These are phyloP conservation scores for Blera fallax DNA, from an alignment of 2,888 invertebrate genomes.

Conservation along the genomic window DNA sequence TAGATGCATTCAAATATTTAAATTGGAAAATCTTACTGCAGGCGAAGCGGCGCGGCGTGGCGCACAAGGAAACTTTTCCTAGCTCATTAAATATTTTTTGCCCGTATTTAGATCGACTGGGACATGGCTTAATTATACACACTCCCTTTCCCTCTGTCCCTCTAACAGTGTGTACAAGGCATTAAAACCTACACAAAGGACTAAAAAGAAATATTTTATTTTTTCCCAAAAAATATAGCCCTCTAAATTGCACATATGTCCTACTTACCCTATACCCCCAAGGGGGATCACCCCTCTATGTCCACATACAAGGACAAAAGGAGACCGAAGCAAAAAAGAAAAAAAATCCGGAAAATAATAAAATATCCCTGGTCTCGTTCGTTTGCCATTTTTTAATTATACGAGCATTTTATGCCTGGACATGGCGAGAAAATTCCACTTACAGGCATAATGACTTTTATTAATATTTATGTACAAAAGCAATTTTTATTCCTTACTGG, in stretches of 20 bases:
- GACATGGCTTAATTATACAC: slow-evolving; percentile 57
- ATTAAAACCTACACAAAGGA: slow-evolving; percentile 4
- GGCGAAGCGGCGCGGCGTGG: not conserved
- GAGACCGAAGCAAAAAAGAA: not conserved
- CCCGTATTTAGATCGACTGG: slow-evolving; percentile 55
- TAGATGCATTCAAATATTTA: slow-evolving; percentile 69
- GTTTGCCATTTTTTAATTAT: slow-evolving; percentile 64
- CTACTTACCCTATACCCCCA: not conserved
- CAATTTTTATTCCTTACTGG: slow-evolving; percentile 64
- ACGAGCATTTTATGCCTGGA: slow-evolving; percentile 60
- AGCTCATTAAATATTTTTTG: slow-evolving; percentile 50
- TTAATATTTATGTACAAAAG: slow-evolving; percentile 69
- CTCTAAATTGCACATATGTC: slow-evolving; percentile 56
- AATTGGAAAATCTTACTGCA: slow-evolving; percentile 47
- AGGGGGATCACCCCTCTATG: not conserved
- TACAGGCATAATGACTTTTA: slow-evolving; percentile 71
- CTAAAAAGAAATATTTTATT: not conserved
- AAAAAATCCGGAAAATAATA: slow-evolving; percentile 52
- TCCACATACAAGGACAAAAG: not conserved
- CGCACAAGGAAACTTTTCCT: slow-evolving; percentile 17
- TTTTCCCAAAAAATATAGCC: not conserved
- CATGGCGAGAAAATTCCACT: slow-evolving; percentile 71
- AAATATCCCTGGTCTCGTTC: slow-evolving; percentile 43
- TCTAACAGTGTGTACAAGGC: not conserved
- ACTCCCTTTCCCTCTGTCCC: not conserved